Conservation (phyloP, 2,888 invertebrate species). For the Drosophila nr. medialis region DNA sequence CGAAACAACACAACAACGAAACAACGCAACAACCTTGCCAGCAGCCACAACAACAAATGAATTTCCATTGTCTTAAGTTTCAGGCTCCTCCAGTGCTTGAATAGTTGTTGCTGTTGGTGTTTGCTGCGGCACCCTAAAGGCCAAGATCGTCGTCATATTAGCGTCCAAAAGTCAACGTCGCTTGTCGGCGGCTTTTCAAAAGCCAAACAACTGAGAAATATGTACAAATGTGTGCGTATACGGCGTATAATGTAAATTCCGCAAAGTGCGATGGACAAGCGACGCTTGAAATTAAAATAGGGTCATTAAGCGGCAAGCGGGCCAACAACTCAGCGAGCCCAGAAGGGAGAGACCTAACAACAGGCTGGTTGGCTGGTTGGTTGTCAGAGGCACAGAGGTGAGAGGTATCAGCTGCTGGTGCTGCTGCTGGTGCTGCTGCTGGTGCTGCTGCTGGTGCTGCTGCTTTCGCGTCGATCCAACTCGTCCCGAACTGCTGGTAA, state of each 20-base stretch:
- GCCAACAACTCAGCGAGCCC: slow-evolving; percentile 15
- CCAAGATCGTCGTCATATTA: slow-evolving; percentile 81
- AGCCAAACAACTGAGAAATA: slow-evolving; percentile 64
- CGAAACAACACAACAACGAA: slow-evolving; percentile 29
- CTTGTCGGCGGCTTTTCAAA: slow-evolving; percentile 78
- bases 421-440: slow-evolving; percentile 1
- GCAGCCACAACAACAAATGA: slow-evolving; percentile 71
- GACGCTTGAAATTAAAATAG: slow-evolving; percentile 79
- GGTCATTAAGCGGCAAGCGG: slow-evolving; percentile 72
- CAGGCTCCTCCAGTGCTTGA: slow-evolving; percentile 58
- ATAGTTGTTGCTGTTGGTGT: slow-evolving; percentile 35
- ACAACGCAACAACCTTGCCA: slow-evolving; percentile 72
- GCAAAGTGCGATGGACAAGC: slow-evolving; percentile 80
- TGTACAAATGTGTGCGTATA: slow-evolving; percentile 46
- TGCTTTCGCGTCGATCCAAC: slow-evolving; percentile 15
- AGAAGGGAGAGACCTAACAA: slow-evolving; percentile 8
- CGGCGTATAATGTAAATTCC: slow-evolving; percentile 77
- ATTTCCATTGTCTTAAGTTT: slow-evolving; percentile 76
- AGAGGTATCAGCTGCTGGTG: slow-evolving; percentile 20
- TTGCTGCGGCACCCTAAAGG: slow-evolving; percentile 72
- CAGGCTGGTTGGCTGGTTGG: neutral
- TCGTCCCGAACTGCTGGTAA: slow-evolving; percentile 38
- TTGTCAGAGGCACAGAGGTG: slow-evolving; percentile 23
- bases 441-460: slow-evolving; percentile 7
- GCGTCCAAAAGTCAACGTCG: slow-evolving; percentile 78